These are phyloP conservation scores for Drosophila mettleri DNA, from an alignment of 2,888 invertebrate genomes.

Conservation along the genomic window DNA sequence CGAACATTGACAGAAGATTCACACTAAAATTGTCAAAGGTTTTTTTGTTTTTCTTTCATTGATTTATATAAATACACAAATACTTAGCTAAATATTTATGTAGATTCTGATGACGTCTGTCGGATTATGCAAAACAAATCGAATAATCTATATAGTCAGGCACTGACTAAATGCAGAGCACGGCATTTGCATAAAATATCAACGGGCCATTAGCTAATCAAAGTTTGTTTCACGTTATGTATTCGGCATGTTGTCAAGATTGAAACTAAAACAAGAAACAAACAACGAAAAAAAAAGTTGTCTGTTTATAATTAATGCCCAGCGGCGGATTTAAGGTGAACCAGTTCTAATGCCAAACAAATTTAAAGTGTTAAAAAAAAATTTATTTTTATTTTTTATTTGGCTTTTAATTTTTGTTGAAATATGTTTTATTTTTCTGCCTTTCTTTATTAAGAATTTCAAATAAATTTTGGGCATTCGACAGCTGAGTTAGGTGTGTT, in stretches of 20 bases:
- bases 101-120: constrained; percentile 34
- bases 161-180: constrained; percentile 58
- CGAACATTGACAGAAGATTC: constrained; percentile 10
- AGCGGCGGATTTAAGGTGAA: constrained; percentile 42
- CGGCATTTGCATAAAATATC: constrained; percentile 52
- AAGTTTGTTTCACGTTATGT: constrained; percentile 30
- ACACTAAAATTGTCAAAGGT: constrained; percentile 10
- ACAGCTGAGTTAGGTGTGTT: constrained; percentile 8
- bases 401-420: background rate
- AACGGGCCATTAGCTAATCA: constrained; percentile 47
- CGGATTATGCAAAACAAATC: constrained; percentile 43
- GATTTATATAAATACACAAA: background rate
- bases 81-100: constrained; percentile 18
- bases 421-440: constrained; percentile 1
- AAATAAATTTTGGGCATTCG: constrained; percentile 29
- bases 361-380: constrained; percentile 17
- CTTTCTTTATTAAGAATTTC: constrained; percentile 38
- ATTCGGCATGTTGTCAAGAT: constrained; percentile 18
- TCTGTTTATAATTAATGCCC: constrained; percentile 42
- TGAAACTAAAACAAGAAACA: constrained; percentile 1
- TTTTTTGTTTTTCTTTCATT: background rate
- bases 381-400: constrained; percentile 4
- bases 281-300: constrained; percentile 14
- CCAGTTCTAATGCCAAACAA: constrained; percentile 53
- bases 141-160: constrained; percentile 43